Evolutionary conservation across 2,797 vertebrate species (phyloP).

Genomic region (Cetoscarus ocellatus): DNA sequence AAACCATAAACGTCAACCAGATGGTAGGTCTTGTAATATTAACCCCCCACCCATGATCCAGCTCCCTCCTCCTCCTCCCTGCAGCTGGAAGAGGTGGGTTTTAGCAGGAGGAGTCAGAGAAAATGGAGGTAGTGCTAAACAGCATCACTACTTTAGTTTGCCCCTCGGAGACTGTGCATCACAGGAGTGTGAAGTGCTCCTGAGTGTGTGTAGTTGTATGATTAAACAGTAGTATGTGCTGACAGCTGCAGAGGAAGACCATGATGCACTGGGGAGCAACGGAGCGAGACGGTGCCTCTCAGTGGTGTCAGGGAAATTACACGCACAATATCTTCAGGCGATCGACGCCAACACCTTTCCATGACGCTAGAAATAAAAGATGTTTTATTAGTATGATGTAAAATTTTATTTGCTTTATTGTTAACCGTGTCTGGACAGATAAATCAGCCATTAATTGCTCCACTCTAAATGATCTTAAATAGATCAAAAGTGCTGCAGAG

Average conservation of each 20-base stretch:
- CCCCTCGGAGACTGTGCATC: conserved; percentile 32
- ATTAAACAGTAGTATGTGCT: conserved; percentile 82
- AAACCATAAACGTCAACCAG: conserved; percentile 72
- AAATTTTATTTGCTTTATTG: neutral
- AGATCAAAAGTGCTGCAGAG: neutral
- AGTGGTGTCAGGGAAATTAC: conserved; percentile 22
- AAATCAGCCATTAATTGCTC: conserved; percentile 1
- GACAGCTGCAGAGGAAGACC: conserved; percentile 69
- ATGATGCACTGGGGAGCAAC: conserved; percentile 54
- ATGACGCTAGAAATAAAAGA: neutral
- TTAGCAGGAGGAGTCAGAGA: conserved; percentile 20
- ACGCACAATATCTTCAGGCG: conserved; percentile 1
- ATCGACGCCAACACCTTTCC: neutral
- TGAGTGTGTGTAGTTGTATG: conserved; percentile 58
- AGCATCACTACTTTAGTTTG: conserved; percentile 24
- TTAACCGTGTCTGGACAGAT: neutral
- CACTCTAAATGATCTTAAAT: neutral
- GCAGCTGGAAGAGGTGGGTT: conserved; percentile 17
- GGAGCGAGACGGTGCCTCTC: conserved; percentile 37
- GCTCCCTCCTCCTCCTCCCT: conserved; percentile 1
- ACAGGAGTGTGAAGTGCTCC: conserved; percentile 59
- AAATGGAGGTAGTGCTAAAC: neutral
- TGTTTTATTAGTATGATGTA: neutral
- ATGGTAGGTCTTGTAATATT: conserved; percentile 56
- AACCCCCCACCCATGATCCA: neutral